phyloP scores from a whole-genome alignment of 2,797 vertebrate species.

The Oryzias dopingdopingensis region DNA sequence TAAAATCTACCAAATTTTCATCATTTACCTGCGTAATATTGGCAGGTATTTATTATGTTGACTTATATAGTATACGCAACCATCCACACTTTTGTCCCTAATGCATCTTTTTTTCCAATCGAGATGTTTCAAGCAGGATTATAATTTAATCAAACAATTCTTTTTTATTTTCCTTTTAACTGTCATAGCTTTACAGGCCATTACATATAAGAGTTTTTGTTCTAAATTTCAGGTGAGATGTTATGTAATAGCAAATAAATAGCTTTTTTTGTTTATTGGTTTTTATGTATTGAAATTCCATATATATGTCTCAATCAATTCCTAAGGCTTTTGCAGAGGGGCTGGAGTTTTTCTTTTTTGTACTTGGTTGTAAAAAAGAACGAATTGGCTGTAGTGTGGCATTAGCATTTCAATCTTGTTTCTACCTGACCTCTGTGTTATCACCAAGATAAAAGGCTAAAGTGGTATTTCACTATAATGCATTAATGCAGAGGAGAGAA shows the following conservation, averaged over 20 bases:
- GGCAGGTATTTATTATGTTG: no score
- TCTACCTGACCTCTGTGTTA: constrained; percentile 18
- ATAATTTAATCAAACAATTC: no score
- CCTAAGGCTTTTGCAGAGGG: neutral
- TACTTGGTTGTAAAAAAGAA: constrained; percentile 13
- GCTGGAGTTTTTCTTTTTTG: neutral
- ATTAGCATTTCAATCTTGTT: constrained; percentile 22
- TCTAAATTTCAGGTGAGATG: constrained; percentile 4
- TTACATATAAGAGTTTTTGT: no score
- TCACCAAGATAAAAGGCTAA: constrained; percentile 17
- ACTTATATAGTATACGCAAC: no score
- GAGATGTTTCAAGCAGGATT: no score
- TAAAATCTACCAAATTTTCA: no score
- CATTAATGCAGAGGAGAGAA: constrained; percentile 9
- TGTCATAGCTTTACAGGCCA: no score
- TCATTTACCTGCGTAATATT: no score
- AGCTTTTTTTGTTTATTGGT: no score
- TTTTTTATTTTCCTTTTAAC: no score
- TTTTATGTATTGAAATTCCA: neutral
- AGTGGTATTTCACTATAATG: constrained; percentile 11
- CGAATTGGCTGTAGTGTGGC: constrained; percentile 9
- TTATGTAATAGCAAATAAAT: constrained; percentile 6
- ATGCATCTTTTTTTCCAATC: no score
- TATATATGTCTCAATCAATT: neutral
- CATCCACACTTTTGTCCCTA: no score